Percentiles rank a stretch among this genome's conserved stretches.
phyloP scores from a whole-genome alignment of 1,140 invertebrate genomes.

The Papilio xuthus region DNA sequence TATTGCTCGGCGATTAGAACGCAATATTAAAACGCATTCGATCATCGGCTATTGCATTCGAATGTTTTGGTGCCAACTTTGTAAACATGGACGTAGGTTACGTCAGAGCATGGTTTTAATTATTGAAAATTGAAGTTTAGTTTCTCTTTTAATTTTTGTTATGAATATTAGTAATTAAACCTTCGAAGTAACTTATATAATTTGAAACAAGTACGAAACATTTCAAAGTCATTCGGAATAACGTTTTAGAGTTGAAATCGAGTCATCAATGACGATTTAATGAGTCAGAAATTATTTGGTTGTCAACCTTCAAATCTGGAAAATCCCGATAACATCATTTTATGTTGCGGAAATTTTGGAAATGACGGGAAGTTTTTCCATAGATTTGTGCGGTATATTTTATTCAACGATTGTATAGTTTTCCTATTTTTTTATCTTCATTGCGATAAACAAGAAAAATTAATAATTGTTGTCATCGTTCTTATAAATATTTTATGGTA shows the following conservation, averaged over 20 bases:
- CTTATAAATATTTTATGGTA: constrained; percentile 30
- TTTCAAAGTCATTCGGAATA: background rate
- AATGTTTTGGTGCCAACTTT: constrained; percentile 32
- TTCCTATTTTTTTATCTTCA: background rate
- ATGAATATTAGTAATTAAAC: background rate
- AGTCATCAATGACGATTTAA: background rate
- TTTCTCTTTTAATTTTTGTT: background rate
- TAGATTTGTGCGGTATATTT: background rate
- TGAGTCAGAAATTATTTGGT: background rate
- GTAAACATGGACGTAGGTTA: background rate
- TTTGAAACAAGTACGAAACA: background rate
- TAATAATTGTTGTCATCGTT: background rate
- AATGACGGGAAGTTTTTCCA: background rate
- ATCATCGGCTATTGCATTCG: constrained; percentile 37
- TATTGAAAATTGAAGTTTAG: background rate
- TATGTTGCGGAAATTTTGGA: background rate
- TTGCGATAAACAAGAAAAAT: background rate
- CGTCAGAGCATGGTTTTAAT: background rate
- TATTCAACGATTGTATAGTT: no score
- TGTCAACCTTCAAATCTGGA: background rate
- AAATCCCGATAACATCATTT: background rate
- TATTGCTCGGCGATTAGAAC: constrained; percentile 36
- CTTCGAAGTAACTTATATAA: no score
- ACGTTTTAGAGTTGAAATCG: background rate
- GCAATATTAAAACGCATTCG: constrained; percentile 37